Evolutionary conservation across 2,113 vertebrate species (phyloP).

Genomic region (Hemibagrus wyckioides): DNA sequence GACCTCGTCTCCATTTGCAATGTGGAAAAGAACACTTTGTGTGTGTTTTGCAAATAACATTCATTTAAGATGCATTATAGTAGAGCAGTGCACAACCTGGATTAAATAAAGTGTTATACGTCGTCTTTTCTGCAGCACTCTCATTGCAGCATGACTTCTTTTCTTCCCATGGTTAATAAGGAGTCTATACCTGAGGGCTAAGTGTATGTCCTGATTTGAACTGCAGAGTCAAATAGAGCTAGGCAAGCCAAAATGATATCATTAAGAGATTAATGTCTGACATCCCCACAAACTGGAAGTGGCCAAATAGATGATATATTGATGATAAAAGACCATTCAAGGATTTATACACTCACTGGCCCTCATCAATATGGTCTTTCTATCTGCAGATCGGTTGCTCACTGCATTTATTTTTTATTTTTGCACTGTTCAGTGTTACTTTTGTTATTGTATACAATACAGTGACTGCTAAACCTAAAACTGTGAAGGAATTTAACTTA

Average conservation of each 20-base stretch:
- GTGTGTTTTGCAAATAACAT: background rate
- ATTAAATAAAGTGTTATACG: background rate
- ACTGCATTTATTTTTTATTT: too few relatives aligned
- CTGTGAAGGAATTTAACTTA: too few relatives aligned
- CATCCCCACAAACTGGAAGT: background rate
- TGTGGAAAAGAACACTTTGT: background rate
- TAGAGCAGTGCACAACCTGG: too few relatives aligned
- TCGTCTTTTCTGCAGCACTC: background rate
- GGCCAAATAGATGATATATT: background rate
- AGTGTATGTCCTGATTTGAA: background rate
- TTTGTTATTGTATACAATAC: too few relatives aligned
- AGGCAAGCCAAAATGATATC: background rate
- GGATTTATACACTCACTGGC: background rate
- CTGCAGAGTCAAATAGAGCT: background rate
- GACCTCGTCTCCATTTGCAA: constrained; percentile 47
- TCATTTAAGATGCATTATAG: background rate
- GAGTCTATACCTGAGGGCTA: background rate
- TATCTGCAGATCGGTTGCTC: too few relatives aligned
- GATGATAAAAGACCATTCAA: background rate
- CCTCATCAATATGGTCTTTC: too few relatives aligned
- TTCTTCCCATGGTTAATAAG: background rate
- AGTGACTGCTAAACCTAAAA: too few relatives aligned
- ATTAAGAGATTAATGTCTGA: background rate
- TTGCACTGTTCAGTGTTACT: too few relatives aligned
- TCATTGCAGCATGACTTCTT: background rate